Conservation (phyloP, 2,797 vertebrate genomes). For the Naso thynnoides region DNA sequence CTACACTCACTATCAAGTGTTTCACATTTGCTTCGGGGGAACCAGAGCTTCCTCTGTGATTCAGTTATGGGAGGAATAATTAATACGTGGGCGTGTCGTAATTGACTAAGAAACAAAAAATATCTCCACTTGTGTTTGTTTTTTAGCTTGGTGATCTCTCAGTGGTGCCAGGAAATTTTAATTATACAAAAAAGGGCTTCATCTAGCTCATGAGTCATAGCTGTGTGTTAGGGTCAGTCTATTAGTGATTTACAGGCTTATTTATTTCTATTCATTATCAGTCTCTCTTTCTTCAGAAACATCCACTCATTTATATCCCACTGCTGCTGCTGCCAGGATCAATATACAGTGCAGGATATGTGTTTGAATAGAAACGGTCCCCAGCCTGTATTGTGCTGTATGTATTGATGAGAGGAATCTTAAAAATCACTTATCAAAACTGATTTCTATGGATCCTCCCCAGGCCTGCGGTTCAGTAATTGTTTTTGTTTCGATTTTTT, state of each 20-base stretch:
- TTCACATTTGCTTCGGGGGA: conserved; percentile 44
- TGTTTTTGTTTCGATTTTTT: conserved; percentile 27
- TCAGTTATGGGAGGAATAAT: conserved; percentile 28
- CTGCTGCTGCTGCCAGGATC: too few species aligned
- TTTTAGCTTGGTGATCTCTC: background rate
- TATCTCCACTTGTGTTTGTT: background rate
- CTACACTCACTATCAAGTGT: conserved; percentile 32
- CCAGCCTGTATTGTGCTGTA: background rate
- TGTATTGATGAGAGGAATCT: background rate
- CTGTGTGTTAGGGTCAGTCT: background rate
- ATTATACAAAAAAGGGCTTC: background rate
- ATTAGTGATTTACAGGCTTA: background rate
- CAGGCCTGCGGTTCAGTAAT: conserved; percentile 2
- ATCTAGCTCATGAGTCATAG: background rate
- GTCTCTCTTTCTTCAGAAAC: background rate
- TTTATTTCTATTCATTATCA: background rate
- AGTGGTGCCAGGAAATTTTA: background rate
- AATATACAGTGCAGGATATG: background rate
- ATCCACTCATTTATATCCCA: background rate
- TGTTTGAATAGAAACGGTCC: conserved; percentile 2
- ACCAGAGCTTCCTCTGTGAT: conserved; percentile 22
- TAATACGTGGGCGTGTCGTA: conserved; percentile 29
- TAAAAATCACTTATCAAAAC: conserved; percentile 18
- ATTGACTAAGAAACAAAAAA: conserved; percentile 37
- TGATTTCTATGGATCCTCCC: conserved; percentile 23